Evolutionary conservation across 2,113 vertebrate species (phyloP), one percentile per base, ranked within the genome.

Genomic region (Zootoca vivipara): DNA sequence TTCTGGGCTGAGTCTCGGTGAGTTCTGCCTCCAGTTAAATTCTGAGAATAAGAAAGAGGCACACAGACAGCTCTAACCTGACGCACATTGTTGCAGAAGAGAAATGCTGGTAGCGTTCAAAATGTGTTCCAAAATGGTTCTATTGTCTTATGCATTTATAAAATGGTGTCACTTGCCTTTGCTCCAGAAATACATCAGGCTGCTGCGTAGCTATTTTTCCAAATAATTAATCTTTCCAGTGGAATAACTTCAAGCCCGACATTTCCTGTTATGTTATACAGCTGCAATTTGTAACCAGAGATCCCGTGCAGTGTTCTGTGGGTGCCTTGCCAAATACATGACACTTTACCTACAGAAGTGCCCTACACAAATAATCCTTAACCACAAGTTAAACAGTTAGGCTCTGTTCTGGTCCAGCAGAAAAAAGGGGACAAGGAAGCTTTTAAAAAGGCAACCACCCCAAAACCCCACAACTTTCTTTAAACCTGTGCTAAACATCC

Each of bases 231-330:
- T 96, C 96, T 96, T 96, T 97, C 96, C 96, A 95, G 92, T 96
- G 96, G 96, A 97, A 97, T 96, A 96, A 96, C 93, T 94, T 94
- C 94, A 96, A 96, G 93, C 92, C 90, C 92, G 95, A 96, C n/a
- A 1, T 96, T 97, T 97, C 97, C 97, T 97, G 97, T 96, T 96
- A 96, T 96, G 96, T 95, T 96, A 95, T 94, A 93, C 96, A 95
- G 95, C 95, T 95, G 95, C 94, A 95, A 93, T 95, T 96, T 96
- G 96, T 96, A 97, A 96, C 75, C 84, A 94, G 96, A 97, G 95
- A 95, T 94, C 96, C 94, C 1, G 94, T 62, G 0, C 94, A 93
- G 95, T 52, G 94, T 94, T 93, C 40, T 1, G 2, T 1, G 62
- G 97, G 97, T 96, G 94, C 88, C 56, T 85, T 40, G 96, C 97